A percentile compares a stretch with the other conserved stretches of the same genome.
These are phyloP conservation scores for Heliopora coerulea DNA, from an alignment of 92 coral and sea anemone genomes.

Conservation along the genomic window DNA sequence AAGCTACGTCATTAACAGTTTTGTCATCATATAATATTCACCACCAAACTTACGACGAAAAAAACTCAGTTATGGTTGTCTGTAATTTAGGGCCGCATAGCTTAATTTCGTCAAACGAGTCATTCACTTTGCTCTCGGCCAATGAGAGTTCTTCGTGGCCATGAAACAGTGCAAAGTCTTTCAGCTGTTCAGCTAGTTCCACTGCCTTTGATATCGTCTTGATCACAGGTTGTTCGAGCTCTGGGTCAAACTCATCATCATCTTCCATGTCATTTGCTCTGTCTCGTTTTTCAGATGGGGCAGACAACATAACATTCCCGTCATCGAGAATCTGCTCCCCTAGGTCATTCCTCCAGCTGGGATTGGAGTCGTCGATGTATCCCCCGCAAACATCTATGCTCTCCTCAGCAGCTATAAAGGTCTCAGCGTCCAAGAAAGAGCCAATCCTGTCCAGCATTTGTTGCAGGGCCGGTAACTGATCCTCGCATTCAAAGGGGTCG, in stretches of 20 bases:
- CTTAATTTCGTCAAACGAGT: constrained; percentile 53
- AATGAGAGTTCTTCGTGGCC: constrained; percentile 57
- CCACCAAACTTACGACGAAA: constrained; percentile 38
- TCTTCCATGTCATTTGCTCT: too few species aligned
- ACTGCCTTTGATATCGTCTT: constrained; percentile 52
- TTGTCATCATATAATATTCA: too few species aligned
- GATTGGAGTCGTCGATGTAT: constrained; percentile 53
- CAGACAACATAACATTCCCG: constrained; percentile 1
- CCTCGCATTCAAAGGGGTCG: constrained; percentile 61
- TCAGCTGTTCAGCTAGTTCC: constrained; percentile 52
- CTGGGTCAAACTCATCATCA: too few species aligned
- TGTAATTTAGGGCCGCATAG: constrained; percentile 47
- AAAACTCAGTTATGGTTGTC: constrained; percentile 50
- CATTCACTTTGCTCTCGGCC: constrained; percentile 61
- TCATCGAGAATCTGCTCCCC: constrained; percentile 48
- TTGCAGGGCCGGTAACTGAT: constrained; percentile 61
- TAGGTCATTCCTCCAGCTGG: constrained; percentile 57
- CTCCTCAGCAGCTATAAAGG: constrained; percentile 50
- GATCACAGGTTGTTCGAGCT: constrained; percentile 55
- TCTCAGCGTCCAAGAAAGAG: constrained; percentile 50
- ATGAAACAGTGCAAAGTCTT: constrained; percentile 55
- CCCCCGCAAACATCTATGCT: constrained; percentile 55
- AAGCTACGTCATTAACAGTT: too few species aligned
- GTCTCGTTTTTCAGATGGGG: constrained; percentile 45
- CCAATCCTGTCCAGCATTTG: constrained; percentile 63